Base-by-base conservation (phyloP, 2,888 invertebrate genomes). In the Hoplodrina ambigua region DNA sequence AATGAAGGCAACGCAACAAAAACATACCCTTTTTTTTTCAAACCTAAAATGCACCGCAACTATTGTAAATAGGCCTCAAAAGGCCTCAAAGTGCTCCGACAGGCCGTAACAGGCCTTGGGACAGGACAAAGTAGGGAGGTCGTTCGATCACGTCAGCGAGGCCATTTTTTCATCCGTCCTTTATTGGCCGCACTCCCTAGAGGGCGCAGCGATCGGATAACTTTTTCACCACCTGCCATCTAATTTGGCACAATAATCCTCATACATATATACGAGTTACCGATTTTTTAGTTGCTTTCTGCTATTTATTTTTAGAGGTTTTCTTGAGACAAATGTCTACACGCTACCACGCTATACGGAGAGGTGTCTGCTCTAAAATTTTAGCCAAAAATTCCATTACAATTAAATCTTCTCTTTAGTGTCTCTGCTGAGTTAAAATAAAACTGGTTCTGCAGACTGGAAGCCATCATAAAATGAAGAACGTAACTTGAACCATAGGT, bases 181-280 rank as follows among this genome's bases (percentile, higher is more conserved):
- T 77, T 82, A 78, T 80, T 84, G 69, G 75, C 33, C 54, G 56
- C 46, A 25, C 77, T 86, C 86, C 85, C 86, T 11, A 61, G 84
- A 78, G 86, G 65, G 66, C 72, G 53, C 69, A 59, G 74, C 78
- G 79, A 85, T 83, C 80, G 81, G 59, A 82, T 79, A 81, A 85
- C 81, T 78, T 85, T 82, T 69, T 75, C 74, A 85, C 83, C 93
- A 93, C 92, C 93, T 93, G 92, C 89, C 90, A 87, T 87, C 90
- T 90, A 89, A 91, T 92, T 89, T 87, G 82, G 85, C 69, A 80
- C 83, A 82, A 82, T 90, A 88, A 89, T 89, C 89, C 91, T 91
- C 92, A 93, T 92, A 92, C 90, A 92, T 92, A 91, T 89, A 89
- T 87, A 90, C 88, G 87, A 85, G 80, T 81, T 85, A 85, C 85